Evolutionary conservation across 1,140 invertebrate species (phyloP).

Genomic region (Drosophila busckii): DNA sequence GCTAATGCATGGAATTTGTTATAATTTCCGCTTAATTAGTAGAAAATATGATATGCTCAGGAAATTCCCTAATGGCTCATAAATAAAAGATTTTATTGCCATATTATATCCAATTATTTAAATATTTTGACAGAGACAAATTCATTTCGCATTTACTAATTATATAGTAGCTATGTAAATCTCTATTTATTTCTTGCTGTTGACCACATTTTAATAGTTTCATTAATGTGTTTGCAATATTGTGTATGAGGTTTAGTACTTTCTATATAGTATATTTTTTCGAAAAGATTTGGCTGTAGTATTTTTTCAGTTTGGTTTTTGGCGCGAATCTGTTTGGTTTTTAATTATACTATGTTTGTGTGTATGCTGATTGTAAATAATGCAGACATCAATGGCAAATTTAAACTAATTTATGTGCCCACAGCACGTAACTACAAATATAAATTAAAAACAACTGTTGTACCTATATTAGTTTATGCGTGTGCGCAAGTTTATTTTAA

Average conservation of each 20-base stretch:
- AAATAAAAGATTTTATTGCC: too few relatives aligned
- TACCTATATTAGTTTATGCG: conserved; percentile 15
- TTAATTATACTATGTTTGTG: conserved; percentile 40
- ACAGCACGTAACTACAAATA: conserved; percentile 4
- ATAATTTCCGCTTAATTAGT: too few relatives aligned
- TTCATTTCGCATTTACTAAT: background rate
- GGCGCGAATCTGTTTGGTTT: conserved; percentile 54
- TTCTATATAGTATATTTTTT: conserved; percentile 27
- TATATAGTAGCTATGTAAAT: too few relatives aligned
- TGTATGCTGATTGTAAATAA: conserved; percentile 49
- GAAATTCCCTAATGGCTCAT: too few relatives aligned
- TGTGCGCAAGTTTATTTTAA: background rate
- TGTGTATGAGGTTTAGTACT: conserved; percentile 6
- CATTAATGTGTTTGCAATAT: conserved; percentile 9
- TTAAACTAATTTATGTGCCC: conserved; percentile 46
- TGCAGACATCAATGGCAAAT: conserved; percentile 62
- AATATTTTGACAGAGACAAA: conserved; percentile 15
- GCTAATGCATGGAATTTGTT: too few relatives aligned
- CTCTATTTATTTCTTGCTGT: background rate
- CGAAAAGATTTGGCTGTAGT: conserved; percentile 14
- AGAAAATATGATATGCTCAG: too few relatives aligned
- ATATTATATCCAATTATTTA: too few relatives aligned
- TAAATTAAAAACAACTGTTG: conserved; percentile 1
- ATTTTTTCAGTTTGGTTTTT: conserved; percentile 35
- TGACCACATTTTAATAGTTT: conserved; percentile 15